A percentile compares a stretch with the other conserved stretches of the same genome.
These are phyloP conservation scores for Syrmaticus mikado DNA, from an alignment of 2,113 vertebrate genomes.

Conservation along the genomic window DNA sequence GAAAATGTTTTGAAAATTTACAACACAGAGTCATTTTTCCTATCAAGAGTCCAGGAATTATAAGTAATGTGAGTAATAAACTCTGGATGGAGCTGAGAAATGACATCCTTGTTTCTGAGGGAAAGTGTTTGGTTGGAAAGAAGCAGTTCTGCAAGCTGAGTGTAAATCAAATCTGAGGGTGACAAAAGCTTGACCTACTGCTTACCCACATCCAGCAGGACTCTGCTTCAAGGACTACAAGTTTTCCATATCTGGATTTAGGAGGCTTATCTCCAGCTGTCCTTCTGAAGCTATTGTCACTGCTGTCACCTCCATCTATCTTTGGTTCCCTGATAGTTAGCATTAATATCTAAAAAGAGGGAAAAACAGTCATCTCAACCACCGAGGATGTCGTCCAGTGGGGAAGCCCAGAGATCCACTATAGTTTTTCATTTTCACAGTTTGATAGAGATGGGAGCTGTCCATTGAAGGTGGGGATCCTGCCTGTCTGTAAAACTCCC, in stretches of 20 bases:
- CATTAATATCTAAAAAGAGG: neutral
- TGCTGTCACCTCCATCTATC: neutral
- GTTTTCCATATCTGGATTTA: neutral
- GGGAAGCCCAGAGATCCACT: neutral
- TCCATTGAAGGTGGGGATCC: neutral
- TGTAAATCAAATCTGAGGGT: neutral
- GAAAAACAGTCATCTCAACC: neutral
- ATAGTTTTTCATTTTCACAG: neutral
- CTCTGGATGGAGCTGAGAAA: constrained; percentile 6
- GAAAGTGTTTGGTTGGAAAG: neutral
- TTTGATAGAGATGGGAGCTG: neutral
- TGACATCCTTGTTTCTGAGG: neutral
- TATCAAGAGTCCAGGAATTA: constrained; percentile 30
- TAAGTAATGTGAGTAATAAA: constrained; percentile 49
- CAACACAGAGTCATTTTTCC: constrained; percentile 1
- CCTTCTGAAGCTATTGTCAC: neutral
- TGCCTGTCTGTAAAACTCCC: neutral
- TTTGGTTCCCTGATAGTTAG: neutral
- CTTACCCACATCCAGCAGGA: neutral
- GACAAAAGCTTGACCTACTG: neutral
- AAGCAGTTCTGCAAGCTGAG: neutral
- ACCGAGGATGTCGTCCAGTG: neutral
- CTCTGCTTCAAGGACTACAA: neutral
- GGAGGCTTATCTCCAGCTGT: neutral
- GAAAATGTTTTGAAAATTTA: constrained; percentile 28